Evolutionary conservation across 2,888 invertebrate genomes (phyloP), one percentile per base, ranked within the genome.

Genomic region (Leucophora obtusa): DNA sequence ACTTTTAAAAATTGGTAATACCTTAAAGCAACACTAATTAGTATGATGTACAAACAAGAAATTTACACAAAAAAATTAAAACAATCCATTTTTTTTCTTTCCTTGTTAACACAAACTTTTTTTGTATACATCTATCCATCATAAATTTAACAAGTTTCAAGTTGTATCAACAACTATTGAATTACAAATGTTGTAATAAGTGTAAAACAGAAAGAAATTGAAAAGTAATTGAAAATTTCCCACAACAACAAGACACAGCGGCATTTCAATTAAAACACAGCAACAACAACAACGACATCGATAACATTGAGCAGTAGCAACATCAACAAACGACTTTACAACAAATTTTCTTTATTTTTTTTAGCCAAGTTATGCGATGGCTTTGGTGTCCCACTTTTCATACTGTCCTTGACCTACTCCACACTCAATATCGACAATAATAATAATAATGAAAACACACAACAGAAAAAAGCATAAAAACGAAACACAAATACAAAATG

Each of bases 351-450:
- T 47, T 59, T 71, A 17, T 60, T 47, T 18, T 38, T 21, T 43
- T 21, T 73, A 73, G 62, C 70, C 70, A 79, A 63, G 74, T 76
- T 65, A 76, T 72, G 72, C 73, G 80, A 80, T 80, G 76, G 76
- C 76, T 81, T 70, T 87, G 84, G 85, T 89, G 89, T 86, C 88
- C 89, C 87, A 89, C 86, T 88, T 89, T 88, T 86, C 85, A 86
- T 84, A 86, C 89, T 89, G 90, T 90, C 90, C 90, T 90, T 90
- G 90, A 90, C 90, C 90, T 90, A 90, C 90, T 90, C 90, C 89
- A 89, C 89, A 89, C 87, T 87, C 86, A 83, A 82, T 83, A 84
- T 82, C 82, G 84, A 82, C 83, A 82, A 75, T 71, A 59, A 66
- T 50, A 68, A 35, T 14, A 70, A 54, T 43, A 38, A 35, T 1